phyloP scores from a whole-genome alignment of 2,797 vertebrate species.

The Hirundo rustica region DNA sequence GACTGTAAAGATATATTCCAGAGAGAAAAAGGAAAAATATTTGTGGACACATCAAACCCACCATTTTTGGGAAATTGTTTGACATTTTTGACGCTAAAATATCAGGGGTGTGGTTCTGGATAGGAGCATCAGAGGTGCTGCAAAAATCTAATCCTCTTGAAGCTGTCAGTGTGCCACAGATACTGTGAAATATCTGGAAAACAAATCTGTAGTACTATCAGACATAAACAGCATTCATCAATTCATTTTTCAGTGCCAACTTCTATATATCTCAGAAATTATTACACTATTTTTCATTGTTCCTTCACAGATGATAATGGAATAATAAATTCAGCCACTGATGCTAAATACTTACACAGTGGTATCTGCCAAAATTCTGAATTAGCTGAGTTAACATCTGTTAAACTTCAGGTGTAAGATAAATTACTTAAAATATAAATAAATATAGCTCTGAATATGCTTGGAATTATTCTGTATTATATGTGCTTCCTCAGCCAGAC shows the following conservation, averaged over 20 bases:
- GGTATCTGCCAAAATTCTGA: background rate
- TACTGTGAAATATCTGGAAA: background rate
- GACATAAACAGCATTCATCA: background rate
- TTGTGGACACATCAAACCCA: background rate
- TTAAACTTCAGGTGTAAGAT: background rate
- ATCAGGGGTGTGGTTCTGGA: background rate
- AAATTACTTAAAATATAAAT: background rate
- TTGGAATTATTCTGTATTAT: background rate
- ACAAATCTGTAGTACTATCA: background rate
- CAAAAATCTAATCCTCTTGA: background rate
- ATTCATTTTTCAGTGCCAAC: background rate
- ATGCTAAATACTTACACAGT: background rate
- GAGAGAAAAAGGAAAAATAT: background rate
- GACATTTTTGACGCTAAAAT: background rate
- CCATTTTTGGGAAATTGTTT: background rate
- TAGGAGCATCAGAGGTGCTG: background rate
- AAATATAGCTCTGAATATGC: background rate
- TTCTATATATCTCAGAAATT: background rate
- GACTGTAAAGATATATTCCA: background rate
- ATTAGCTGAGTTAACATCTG: background rate
- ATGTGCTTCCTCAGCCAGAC: background rate
- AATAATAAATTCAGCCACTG: conserved; percentile 8
- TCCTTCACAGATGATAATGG: conserved; percentile 1
- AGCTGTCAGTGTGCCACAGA: background rate
- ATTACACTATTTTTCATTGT: conserved; percentile 2